Base-by-base conservation (phyloP, 2,888 invertebrate species). In the Erynnis tages region DNA sequence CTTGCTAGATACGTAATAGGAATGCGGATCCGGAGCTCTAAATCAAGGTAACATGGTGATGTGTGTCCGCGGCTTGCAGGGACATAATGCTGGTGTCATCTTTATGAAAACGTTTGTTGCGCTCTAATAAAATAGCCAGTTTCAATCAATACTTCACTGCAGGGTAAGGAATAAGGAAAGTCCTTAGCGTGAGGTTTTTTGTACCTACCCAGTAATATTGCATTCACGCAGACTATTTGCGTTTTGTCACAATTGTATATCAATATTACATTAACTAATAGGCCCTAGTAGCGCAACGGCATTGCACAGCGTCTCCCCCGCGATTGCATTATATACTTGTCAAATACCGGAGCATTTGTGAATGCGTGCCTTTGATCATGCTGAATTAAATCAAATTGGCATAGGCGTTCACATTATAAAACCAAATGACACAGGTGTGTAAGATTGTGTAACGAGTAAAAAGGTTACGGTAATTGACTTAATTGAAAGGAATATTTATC, bases 1-100 rank as follows among this genome's bases (percentile, higher is more conserved):
- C 72, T 63, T 55, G 57, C 57, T 60, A 44, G 37, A 38, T 73
- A 79, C 76, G 74, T 76, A 75, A 70, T 76, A 83, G 84, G 88
- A 89, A 89, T 89, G 88, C 88, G 88, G 88, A 89, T 87, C 83
- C 76, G 67, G 67, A 74, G 72, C 75, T 82, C 74, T 78, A 76
- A 82, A 87, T 83, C 86, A 86, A 87, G 84, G 83, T 85, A 82
- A 83, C 27, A 73, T 71, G 73, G 75, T 70, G 74, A 73, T 67
- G 68, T 48, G 35, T 21, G 43, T 27, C 37, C 41, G 29, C 47
- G 49, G 35, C 29, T 35, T 62, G 63, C 67, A 58, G 59, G 65
- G 66, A 59, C 68, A 66, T 66, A 59, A 55, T 41, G 48, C 25
- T 38, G 54, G 58, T 62, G 65, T 67, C 67, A 63, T 65, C 65